phyloP scores from a whole-genome alignment of 2,888 invertebrate genomes.

The Ptychoptera albimana region DNA sequence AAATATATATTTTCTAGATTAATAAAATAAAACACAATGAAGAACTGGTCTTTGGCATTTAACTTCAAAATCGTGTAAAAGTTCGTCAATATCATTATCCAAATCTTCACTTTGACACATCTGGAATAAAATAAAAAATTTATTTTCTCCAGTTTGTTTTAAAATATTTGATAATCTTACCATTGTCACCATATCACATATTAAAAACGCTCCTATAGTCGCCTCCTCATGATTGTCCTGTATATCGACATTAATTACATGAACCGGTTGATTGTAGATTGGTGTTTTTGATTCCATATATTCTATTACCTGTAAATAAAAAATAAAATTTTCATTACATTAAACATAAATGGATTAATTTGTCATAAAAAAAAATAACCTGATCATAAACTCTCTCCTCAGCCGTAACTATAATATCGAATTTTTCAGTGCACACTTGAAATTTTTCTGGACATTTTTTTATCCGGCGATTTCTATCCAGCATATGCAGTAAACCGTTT shows the following conservation, averaged over 20 bases:
- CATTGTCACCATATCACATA: slow-evolving; percentile 87
- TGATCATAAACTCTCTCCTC: slow-evolving; percentile 99
- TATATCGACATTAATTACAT: slow-evolving; percentile 96
- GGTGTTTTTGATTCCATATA: slow-evolving; percentile 73
- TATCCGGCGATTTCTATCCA: slow-evolving; percentile 91
- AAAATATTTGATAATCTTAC: slow-evolving; percentile 30
- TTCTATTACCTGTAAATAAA: slow-evolving; percentile 81
- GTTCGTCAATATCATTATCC: slow-evolving; percentile 95
- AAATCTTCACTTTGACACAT: slow-evolving; percentile 80
- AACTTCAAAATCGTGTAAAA: slow-evolving; percentile 85
- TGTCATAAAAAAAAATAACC: slow-evolving; percentile 14
- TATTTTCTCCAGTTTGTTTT: not conserved
- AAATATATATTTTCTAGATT: slow-evolving; percentile 21
- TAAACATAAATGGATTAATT: not conserved
- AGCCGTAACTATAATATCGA: slow-evolving; percentile 92
- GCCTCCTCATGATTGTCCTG: slow-evolving; percentile 99
- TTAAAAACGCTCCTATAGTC: slow-evolving; percentile 93
- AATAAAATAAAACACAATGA: slow-evolving; percentile 92
- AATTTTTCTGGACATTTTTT: slow-evolving; percentile 90
- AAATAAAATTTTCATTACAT: not conserved
- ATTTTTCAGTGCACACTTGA: slow-evolving; percentile 73
- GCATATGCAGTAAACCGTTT: slow-evolving; percentile 94
- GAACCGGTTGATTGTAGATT: slow-evolving; percentile 73
- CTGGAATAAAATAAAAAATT: slow-evolving; percentile 13
- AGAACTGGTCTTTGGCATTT: slow-evolving; percentile 73